phyloP scores from a whole-genome alignment of 2,113 vertebrate genomes.

The Ranitomeya imitator region DNA sequence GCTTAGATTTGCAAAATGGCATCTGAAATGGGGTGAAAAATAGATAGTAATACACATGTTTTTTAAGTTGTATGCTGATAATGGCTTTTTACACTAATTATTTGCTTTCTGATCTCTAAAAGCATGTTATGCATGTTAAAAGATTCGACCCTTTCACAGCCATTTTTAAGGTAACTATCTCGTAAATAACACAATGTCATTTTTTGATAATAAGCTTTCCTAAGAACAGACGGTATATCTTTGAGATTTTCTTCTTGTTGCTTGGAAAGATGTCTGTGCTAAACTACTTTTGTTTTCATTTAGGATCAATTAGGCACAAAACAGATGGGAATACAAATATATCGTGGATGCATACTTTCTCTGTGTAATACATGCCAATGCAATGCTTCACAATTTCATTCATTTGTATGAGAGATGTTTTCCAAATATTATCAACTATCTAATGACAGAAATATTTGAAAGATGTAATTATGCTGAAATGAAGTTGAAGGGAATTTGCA shows the following conservation, averaged over 20 bases:
- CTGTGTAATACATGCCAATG: neutral
- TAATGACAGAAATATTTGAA: neutral
- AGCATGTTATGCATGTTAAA: no score
- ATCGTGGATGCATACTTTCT: neutral
- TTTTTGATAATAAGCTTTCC: neutral
- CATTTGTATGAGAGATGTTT: neutral
- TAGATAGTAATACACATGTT: no score
- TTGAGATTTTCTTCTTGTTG: neutral
- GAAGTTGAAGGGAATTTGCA: neutral
- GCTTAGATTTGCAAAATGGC: no score
- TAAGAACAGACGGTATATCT: neutral
- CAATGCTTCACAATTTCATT: neutral
- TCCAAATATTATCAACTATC: neutral
- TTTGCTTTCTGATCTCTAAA: no score
- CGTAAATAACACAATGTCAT: neutral
- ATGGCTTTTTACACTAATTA: no score
- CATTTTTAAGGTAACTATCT: no score
- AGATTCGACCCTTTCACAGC: no score
- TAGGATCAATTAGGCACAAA: constrained; percentile 19
- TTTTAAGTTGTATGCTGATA: no score
- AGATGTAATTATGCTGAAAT: neutral
- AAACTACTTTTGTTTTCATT: neutral
- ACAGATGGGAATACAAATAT: constrained; percentile 21
- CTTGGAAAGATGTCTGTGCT: neutral
- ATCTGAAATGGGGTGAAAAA: no score